These are phyloP conservation scores for Urocitellus parryii DNA, from an alignment of 2,113 vertebrate genomes.

Conservation along the genomic window DNA sequence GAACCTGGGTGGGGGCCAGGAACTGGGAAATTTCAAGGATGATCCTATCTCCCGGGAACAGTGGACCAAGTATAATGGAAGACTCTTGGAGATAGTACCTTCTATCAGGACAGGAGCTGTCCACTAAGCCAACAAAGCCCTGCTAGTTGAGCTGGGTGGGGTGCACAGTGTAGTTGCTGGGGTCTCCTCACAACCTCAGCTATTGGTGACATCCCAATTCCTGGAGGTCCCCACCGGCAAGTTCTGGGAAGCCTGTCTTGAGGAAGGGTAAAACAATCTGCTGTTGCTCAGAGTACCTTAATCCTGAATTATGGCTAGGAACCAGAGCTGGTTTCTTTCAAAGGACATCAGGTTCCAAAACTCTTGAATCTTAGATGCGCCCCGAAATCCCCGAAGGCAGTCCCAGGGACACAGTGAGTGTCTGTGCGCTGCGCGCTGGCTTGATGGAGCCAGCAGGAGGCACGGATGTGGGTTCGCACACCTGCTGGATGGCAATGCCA, in stretches of 20 bases:
- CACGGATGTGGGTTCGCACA: background rate
- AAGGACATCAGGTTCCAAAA: background rate
- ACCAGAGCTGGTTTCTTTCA: background rate
- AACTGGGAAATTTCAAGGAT: background rate
- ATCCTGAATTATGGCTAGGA: background rate
- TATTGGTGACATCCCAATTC: background rate
- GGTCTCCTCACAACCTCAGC: background rate
- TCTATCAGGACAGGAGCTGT: background rate
- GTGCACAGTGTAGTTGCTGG: rapidly evolving
- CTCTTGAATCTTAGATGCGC: background rate
- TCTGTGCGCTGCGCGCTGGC: background rate
- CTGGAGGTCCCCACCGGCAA: background rate
- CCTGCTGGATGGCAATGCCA: rapidly evolving
- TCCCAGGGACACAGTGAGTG: background rate
- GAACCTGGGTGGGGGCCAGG: background rate
- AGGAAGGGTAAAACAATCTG: background rate
- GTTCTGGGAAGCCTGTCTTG: background rate
- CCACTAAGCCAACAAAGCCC: background rate
- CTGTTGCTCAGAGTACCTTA: background rate
- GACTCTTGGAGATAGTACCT: background rate
- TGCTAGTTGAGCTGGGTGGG: background rate
- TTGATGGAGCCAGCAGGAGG: no score
- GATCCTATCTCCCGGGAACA: rapidly evolving
- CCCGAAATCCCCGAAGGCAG: rapidly evolving
- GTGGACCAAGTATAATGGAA: background rate